phyloP scores from a whole-genome alignment of 2,888 invertebrate genomes.

The Synergus laeviventris region DNA sequence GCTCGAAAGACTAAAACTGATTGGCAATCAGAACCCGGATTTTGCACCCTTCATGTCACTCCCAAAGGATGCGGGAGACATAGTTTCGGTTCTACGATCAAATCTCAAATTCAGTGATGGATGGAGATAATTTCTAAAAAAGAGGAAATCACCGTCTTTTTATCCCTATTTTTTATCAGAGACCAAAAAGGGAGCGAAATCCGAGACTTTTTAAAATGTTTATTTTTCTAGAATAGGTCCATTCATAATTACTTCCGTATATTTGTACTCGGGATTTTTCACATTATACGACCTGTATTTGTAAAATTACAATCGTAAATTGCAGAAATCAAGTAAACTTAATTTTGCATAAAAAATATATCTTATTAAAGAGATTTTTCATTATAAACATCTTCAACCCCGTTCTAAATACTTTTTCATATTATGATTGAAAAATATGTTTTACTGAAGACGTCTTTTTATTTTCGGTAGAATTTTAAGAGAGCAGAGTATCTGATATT shows the following conservation, averaged over 20 bases:
- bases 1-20: constrained; percentile 18
- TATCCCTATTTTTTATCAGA: constrained; percentile 6
- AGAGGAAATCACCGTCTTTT: constrained; percentile 6
- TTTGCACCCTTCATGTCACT: constrained; percentile 26
- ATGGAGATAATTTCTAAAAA: constrained; percentile 28
- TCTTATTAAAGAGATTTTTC: too few species aligned
- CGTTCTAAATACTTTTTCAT: background rate
- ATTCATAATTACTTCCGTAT: background rate
- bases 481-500: constrained; percentile 39
- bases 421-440: background rate
- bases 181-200: background rate
- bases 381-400: background rate
- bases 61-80: constrained; percentile 17
- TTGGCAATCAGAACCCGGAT: constrained; percentile 36
- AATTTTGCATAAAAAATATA: too few species aligned
- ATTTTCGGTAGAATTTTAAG: background rate
- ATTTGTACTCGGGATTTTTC: constrained; percentile 1
- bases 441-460: background rate
- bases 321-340: background rate
- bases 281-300: background rate
- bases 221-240: background rate
- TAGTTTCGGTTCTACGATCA: constrained; percentile 19
- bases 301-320: background rate
- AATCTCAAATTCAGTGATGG: constrained; percentile 27
- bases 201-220: background rate